These are phyloP conservation scores for Thunnus maccoyii DNA, from an alignment of 2,113 vertebrate species.

Conservation along the genomic window DNA sequence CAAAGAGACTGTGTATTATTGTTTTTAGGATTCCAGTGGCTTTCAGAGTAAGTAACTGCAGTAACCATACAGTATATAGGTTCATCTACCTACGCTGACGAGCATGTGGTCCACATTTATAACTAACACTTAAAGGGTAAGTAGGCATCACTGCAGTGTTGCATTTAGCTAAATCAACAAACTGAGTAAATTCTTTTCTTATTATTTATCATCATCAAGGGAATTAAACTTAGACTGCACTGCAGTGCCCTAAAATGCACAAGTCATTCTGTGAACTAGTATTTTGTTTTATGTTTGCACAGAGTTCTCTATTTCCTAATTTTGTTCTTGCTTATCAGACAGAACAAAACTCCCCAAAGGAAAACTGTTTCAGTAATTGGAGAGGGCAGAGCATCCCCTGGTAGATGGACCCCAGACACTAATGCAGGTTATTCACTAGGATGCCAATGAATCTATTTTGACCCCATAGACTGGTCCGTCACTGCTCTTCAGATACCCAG, in stretches of 20 bases:
- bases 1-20: constrained; percentile 30
- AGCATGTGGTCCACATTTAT: not conserved
- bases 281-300: constrained; percentile 4
- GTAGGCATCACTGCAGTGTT: not conserved
- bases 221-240: not conserved
- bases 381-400: constrained; percentile 15
- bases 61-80: not conserved
- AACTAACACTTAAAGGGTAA: constrained; percentile 2
- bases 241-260: not conserved
- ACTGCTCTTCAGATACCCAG: constrained; percentile 14
- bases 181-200: not conserved
- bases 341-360: constrained; percentile 28
- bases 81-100: not conserved
- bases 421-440: constrained; percentile 35
- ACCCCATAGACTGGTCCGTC: constrained; percentile 23
- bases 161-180: not conserved
- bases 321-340: constrained; percentile 38
- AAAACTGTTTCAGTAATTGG: constrained; percentile 40
- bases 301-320: not conserved
- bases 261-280: not conserved
- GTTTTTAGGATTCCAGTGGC: constrained; percentile 18
- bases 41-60: not conserved
- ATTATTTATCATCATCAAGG: constrained; percentile 7
- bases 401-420: constrained; percentile 1
- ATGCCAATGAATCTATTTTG: constrained; percentile 55